phyloP scores from a whole-genome alignment of 92 coral and sea anemone genomes.

The Zoanthus gigantus region DNA sequence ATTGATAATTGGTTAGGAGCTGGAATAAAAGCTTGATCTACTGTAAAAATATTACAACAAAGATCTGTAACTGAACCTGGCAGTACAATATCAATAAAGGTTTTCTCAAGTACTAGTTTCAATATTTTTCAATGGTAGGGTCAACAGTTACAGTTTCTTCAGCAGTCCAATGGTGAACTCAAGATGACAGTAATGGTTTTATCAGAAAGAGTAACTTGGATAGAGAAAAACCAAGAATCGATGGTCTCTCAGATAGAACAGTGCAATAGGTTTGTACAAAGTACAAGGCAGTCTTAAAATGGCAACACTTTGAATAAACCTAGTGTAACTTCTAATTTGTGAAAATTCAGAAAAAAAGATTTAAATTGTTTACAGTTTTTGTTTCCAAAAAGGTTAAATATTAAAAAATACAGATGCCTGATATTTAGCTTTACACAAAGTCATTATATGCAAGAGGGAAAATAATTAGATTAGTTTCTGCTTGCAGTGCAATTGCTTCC shows the following conservation, averaged over 20 bases:
- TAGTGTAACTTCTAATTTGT: too few species aligned
- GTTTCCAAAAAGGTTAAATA: too few species aligned
- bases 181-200: conserved; percentile 75
- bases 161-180: conserved; percentile 80
- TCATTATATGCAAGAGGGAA: neutral
- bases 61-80: neutral
- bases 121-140: neutral
- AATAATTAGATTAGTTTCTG: neutral
- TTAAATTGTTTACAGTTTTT: too few species aligned
- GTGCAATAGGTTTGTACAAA: conserved; percentile 76
- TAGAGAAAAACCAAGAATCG: conserved; percentile 93
- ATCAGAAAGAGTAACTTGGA: conserved; percentile 93
- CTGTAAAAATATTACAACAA: neutral
- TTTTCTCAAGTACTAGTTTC: neutral
- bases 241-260: conserved; percentile 91
- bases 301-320: too few species aligned
- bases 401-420: too few species aligned
- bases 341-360: too few species aligned
- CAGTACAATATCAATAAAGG: neutral
- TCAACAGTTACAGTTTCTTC: conserved; percentile 49
- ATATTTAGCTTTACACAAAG: too few species aligned
- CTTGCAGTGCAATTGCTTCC: conserved; percentile 80
- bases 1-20: neutral
- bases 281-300: neutral
- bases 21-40: neutral